Conservation (phyloP, 2,113 vertebrate species). For the Seriola rivoliana region DNA sequence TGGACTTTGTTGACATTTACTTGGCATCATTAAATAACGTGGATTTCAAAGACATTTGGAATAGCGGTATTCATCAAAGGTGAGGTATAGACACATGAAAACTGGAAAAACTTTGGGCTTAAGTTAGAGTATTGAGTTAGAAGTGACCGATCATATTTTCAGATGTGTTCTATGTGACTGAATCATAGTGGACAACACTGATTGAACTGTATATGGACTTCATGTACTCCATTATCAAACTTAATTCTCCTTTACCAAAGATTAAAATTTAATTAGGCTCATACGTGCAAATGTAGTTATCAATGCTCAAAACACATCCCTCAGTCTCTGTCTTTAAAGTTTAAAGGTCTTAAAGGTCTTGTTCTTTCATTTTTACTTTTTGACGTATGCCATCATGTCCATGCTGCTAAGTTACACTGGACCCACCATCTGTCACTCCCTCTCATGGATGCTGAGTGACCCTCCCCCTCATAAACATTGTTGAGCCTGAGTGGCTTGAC, state of each 20-base stretch:
- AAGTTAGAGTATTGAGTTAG: background rate
- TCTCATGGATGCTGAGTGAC: slow-evolving; percentile 55
- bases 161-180: background rate
- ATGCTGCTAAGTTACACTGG: slow-evolving; percentile 24
- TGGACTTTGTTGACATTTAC: slow-evolving; percentile 43
- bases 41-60: slow-evolving; percentile 50
- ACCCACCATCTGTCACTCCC: slow-evolving; percentile 76
- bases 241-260: background rate
- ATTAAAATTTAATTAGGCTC: background rate
- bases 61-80: slow-evolving; percentile 61
- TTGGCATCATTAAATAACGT: slow-evolving; percentile 38
- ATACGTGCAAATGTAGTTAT: background rate
- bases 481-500: slow-evolving; percentile 74
- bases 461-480: slow-evolving; percentile 68
- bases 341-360: background rate
- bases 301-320: background rate
- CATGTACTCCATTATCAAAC: too few relatives aligned
- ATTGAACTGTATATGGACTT: background rate
- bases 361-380: slow-evolving; percentile 50
- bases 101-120: background rate
- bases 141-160: background rate
- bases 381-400: slow-evolving; percentile 29
- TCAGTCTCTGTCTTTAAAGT: background rate
- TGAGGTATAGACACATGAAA: slow-evolving; percentile 45
- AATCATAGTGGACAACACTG: background rate